Evolutionary conservation across 2,797 vertebrate species (phyloP), one percentile per base, ranked within the genome.

Genomic region (Hyperoplus lanceolatus): DNA sequence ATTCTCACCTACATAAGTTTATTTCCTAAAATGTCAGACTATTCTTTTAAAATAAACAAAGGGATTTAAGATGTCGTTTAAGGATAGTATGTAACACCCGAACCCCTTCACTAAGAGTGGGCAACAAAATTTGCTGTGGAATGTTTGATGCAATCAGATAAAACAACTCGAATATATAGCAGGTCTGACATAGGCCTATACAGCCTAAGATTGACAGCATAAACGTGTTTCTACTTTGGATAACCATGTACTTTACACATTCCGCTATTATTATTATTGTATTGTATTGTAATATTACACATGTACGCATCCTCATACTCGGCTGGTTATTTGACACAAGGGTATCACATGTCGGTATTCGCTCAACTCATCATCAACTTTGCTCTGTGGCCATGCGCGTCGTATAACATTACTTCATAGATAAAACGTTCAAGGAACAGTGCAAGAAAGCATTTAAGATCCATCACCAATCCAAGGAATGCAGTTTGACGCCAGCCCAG

Each of bases 381-480:
- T 81, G 75, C 63, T 74, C 65, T 62, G 58, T 60, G 46, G 29
- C 49, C 69, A 45, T 41, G 68, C 67, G 73, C 67, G 73, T 83
- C 18, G 41, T 73, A 85, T 84, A 84, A 70, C n/a, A 75, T 54
- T 56, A 41, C 9, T 50, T 79, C 12, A 67, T 21, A 57, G 45
- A 73, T 54, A 70, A 73, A 85, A 69, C 0, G 0, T 42, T 75
- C 56, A 67, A 29, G 64, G 16, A 84, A 46, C 45, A 73, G 70
- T 51, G 13, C 29, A 66, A 39, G 5, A 53, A 82, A 85, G 86
- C 83, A 84, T 83, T 86, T 38, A 8, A 82, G 68, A 15, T 59
- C 56, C 6, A 66, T 65, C 48, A 71, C 5, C 12, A 36, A 16
- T 42, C 36, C 48, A 56, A 11, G 29, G 39, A 64, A 41, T 21